Conservation (phyloP, 2,113 vertebrate genomes). For the Thinocorus orbignyianus region DNA sequence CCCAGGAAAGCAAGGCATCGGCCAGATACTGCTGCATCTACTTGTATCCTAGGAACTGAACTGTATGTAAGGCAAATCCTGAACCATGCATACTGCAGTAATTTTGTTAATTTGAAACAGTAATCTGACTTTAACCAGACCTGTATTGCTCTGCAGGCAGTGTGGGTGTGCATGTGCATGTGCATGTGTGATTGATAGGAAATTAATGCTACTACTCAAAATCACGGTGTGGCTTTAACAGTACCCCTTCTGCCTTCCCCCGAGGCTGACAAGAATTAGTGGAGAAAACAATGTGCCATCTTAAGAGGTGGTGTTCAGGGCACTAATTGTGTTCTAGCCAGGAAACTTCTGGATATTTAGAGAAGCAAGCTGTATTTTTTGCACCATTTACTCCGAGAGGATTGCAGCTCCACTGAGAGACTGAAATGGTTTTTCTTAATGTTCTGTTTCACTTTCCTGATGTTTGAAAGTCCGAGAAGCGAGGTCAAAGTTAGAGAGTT, state of each 20-base stretch:
- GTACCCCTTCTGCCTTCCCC: neutral
- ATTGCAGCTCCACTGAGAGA: neutral
- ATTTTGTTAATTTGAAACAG: neutral
- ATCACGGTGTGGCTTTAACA: neutral
- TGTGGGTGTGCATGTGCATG: neutral
- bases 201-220: neutral
- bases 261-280: neutral
- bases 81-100: neutral
- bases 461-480: conserved; percentile 1
- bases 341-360: neutral
- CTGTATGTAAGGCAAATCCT: neutral
- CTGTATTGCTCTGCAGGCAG: neutral
- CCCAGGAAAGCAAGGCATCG: neutral
- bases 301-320: neutral
- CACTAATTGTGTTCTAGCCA: neutral
- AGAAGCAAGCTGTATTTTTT: neutral
- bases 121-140: neutral
- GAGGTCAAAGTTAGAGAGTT: neutral
- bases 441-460: neutral
- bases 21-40: neutral
- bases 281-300: neutral
- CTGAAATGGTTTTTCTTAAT: neutral
- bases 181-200: neutral
- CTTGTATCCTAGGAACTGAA: neutral
- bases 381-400: neutral